These are phyloP conservation scores for Diarsia dahlii DNA, from an alignment of 2,888 invertebrate species.

Conservation along the genomic window DNA sequence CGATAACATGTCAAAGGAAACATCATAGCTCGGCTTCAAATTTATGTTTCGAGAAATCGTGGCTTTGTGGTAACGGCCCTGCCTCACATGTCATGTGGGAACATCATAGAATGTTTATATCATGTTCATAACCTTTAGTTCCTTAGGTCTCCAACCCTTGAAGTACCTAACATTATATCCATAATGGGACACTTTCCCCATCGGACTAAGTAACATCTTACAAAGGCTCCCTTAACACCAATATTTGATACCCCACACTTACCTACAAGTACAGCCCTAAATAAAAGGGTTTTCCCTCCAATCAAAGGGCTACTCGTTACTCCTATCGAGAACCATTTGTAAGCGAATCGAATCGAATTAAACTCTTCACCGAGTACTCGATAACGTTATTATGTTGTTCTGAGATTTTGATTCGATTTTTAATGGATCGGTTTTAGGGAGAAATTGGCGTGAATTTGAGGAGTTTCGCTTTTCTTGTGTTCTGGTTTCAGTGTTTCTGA, in stretches of 20 bases:
- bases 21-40: too few species aligned
- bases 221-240: slow-evolving; percentile 19
- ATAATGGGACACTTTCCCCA: not conserved
- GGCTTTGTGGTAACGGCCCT: too few species aligned
- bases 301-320: slow-evolving; percentile 54
- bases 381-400: slow-evolving; percentile 74
- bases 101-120: not conserved
- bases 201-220: slow-evolving; percentile 26
- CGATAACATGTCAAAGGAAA: not conserved
- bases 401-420: slow-evolving; percentile 58
- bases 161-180: not conserved
- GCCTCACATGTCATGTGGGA: not conserved
- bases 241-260: slow-evolving; percentile 27
- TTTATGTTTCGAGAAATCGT: too few species aligned
- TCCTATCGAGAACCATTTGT: slow-evolving; percentile 62
- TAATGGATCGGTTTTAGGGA: slow-evolving; percentile 21
- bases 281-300: slow-evolving; percentile 57
- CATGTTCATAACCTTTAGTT: not conserved
- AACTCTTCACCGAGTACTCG: slow-evolving; percentile 69
- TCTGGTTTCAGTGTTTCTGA: too few species aligned
- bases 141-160: not conserved
- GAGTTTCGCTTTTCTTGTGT: too few species aligned
- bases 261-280: slow-evolving; percentile 26
- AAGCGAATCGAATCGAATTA: slow-evolving; percentile 73
- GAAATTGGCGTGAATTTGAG: too few species aligned